Percentiles rank a stretch among this genome's conserved stretches.
phyloP scores from a whole-genome alignment of 2,113 vertebrate species.

The Mesocricetus auratus region DNA sequence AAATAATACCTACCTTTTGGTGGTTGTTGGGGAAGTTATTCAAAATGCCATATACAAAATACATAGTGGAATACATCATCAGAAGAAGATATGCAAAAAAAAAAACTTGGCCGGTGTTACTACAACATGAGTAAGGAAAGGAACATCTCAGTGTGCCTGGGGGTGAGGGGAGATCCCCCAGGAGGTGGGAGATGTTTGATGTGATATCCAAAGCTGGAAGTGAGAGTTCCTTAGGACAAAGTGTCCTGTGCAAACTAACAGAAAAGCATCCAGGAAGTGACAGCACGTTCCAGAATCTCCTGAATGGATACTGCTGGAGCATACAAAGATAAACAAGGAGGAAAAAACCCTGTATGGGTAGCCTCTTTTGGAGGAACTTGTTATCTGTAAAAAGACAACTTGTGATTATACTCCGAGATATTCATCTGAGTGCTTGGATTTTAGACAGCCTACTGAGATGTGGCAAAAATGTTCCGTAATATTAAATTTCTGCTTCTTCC shows the following conservation, averaged over 20 bases:
- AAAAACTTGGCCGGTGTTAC: not conserved
- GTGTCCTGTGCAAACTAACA: not conserved
- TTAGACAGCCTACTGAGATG: not conserved
- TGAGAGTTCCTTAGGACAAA: not conserved
- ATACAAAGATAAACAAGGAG: not conserved
- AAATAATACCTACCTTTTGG: not conserved
- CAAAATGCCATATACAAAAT: not conserved
- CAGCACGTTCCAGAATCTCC: not conserved
- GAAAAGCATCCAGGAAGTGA: not conserved
- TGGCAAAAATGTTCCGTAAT: not conserved
- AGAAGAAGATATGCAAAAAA: not conserved
- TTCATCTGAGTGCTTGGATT: not conserved
- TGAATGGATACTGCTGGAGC: not conserved
- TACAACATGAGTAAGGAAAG: not conserved
- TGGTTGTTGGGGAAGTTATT: slow-evolving; percentile 23
- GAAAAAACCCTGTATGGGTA: not conserved
- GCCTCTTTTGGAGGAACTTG: not conserved
- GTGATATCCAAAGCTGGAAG: not conserved
- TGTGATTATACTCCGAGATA: not conserved
- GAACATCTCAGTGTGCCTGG: not conserved
- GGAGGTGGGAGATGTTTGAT: not conserved
- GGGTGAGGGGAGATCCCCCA: not conserved
- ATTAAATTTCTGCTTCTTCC: not conserved
- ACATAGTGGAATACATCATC: not conserved
- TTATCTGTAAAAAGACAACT: not conserved